Evolutionary conservation across 1,140 invertebrate species (phyloP).

Genomic region (Eriosoma lanigerum): DNA sequence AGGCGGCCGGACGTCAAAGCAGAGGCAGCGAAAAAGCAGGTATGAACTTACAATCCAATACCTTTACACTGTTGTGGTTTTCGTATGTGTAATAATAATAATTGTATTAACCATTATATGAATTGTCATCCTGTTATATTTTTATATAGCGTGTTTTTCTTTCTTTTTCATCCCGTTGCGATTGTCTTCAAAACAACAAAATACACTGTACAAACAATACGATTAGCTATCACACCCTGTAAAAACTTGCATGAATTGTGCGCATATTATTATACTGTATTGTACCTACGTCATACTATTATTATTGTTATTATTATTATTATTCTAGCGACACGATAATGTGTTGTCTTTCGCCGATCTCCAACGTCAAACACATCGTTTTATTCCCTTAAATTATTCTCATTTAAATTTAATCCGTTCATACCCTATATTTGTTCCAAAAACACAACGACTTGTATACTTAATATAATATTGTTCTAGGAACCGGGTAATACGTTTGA

Average conservation of each 20-base stretch:
- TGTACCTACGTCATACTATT: too few relatives aligned
- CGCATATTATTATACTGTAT: background rate
- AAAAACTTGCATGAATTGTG: constrained; percentile 37
- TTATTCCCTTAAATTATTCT: too few relatives aligned
- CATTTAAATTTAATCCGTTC: too few relatives aligned
- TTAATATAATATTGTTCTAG: too few relatives aligned
- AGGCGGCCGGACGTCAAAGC: constrained; percentile 85
- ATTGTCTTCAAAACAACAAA: background rate
- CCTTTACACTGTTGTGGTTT: background rate
- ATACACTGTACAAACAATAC: background rate
- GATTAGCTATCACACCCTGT: constrained; percentile 9
- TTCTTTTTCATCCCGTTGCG: background rate
- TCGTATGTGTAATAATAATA: background rate
- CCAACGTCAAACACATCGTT: background rate
- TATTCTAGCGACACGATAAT: background rate
- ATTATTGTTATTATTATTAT: too few relatives aligned
- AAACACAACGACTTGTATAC: too few relatives aligned
- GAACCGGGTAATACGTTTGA: too few relatives aligned
- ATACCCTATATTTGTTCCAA: too few relatives aligned
- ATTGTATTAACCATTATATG: background rate
- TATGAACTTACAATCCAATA: constrained; percentile 62
- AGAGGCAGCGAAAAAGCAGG: constrained; percentile 79
- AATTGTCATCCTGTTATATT: background rate
- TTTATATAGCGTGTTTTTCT: background rate
- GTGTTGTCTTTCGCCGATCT: background rate